Base-by-base conservation (phyloP, 2,797 vertebrate genomes). In the Sebastiscus tertius region DNA sequence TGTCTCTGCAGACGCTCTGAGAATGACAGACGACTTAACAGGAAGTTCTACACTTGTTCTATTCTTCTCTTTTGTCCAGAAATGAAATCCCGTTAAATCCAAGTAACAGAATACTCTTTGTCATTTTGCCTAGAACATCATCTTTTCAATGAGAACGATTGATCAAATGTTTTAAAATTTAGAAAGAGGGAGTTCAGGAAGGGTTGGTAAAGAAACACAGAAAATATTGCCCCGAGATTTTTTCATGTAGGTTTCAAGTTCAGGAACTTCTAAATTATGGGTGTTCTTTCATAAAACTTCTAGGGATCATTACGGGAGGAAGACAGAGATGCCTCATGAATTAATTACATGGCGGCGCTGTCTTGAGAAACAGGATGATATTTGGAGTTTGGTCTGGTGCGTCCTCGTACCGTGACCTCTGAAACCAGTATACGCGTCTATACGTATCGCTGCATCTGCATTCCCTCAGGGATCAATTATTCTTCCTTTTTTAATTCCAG, bases 401-500 rank as follows among this genome's bases (percentile, higher is more conserved):
- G 22, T 20, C 6, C 31, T 34, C n/a, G 5, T 18, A n/a, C 58
- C 7, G 29, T 61, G 24, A 46, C 34, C 42, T 8, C 27, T 29
- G 27, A 34, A 58, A 24, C 6, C 1, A 33, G 16, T 42, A 55
- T 34, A 1, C 2, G 14, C 5, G 31, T 12, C 20, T 24, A 5
- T 54, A 18, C 29, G 66, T 34, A 26, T 26, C 14, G 29, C 18
- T 60, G 6, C 34, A 18, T 56, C 6, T 39, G 8, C 6, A 4
- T 62, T 56, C 26, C 31, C 34, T 10, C 36, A 27, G 49, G 13
- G 39, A 75, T 83, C 65, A 76, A 65, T 73, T 73, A 12, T 34
- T 34, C 13, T 39, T 34, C 3, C 29, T 2, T 31, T 26, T 11
- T 39, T n/a, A 16, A 26, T 14, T 34, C 22, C 7, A 55, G 16